Conservation (phyloP, 2,888 invertebrate genomes). For the Thymelicus acteon region DNA sequence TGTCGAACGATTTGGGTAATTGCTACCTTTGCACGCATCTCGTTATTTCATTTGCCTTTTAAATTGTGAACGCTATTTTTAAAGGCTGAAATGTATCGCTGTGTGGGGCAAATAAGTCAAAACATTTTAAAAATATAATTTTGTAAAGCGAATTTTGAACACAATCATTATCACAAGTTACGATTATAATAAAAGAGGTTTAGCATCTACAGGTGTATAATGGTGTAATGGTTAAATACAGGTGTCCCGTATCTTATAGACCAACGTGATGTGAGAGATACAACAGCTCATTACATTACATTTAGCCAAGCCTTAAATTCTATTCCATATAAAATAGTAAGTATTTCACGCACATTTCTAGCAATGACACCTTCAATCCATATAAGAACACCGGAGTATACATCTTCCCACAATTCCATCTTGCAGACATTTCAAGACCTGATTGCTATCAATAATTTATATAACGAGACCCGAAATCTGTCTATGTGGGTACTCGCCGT, state of each 20-base stretch:
- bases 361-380: background rate
- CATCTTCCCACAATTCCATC: constrained; percentile 39
- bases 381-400: background rate
- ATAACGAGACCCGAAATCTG: constrained; percentile 41
- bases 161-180: too few species aligned
- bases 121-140: too few species aligned
- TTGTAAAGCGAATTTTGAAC: too few species aligned
- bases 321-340: too few species aligned
- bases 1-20: constrained; percentile 52
- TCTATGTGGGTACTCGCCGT: constrained; percentile 24
- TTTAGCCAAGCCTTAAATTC: background rate
- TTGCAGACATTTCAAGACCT: constrained; percentile 40
- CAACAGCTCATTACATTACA: background rate
- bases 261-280: too few species aligned
- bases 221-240: too few species aligned
- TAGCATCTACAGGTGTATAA: too few species aligned
- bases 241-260: too few species aligned
- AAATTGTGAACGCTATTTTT: constrained; percentile 17
- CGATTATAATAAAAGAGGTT: too few species aligned
- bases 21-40: constrained; percentile 40
- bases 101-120: background rate
- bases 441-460: constrained; percentile 37
- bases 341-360: background rate
- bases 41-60: constrained; percentile 34
- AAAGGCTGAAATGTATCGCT: background rate